Conservation (phyloP, 2,797 vertebrate species). For the Micropoecilia bifurca region DNA sequence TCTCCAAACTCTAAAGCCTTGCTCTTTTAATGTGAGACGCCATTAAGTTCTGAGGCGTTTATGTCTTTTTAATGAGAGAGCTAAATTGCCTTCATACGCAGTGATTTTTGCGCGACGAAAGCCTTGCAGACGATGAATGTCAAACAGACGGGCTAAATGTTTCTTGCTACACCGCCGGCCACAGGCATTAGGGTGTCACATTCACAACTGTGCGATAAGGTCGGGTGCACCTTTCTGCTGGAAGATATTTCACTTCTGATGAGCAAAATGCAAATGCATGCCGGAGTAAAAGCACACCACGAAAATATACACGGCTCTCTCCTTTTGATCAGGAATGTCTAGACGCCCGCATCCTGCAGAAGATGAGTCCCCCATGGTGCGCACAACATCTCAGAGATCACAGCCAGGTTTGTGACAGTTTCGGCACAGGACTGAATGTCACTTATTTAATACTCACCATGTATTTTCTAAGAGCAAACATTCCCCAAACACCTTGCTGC, state of each 20-base stretch:
- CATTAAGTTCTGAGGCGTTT: constrained; percentile 79
- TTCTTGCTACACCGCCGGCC: constrained; percentile 61
- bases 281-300: constrained; percentile 4
- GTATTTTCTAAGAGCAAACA: constrained; percentile 31
- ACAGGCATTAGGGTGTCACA: constrained; percentile 58
- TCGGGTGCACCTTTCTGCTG: constrained; percentile 23
- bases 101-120: constrained; percentile 79
- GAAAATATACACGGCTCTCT: constrained; percentile 23
- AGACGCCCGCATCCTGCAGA: constrained; percentile 20
- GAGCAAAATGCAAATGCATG: constrained; percentile 42
- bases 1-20: constrained; percentile 71
- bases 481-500: constrained; percentile 25
- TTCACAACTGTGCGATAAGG: constrained; percentile 54
- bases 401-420: constrained; percentile 49
- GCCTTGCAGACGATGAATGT: constrained; percentile 75
- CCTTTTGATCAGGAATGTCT: constrained; percentile 42
- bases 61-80: constrained; percentile 83
- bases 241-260: constrained; percentile 46
- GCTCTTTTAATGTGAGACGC: constrained; percentile 71
- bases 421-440: constrained; percentile 26
- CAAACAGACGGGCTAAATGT: constrained; percentile 73
- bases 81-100: constrained; percentile 81
- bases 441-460: constrained; percentile 39
- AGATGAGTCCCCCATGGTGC: constrained; percentile 32
- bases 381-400: constrained; percentile 30